A percentile compares a stretch with the other conserved stretches of the same genome.
Conservation (phyloP, 2,797 vertebrate genomes). For the Schizopygopsis pylzovi region DNA sequence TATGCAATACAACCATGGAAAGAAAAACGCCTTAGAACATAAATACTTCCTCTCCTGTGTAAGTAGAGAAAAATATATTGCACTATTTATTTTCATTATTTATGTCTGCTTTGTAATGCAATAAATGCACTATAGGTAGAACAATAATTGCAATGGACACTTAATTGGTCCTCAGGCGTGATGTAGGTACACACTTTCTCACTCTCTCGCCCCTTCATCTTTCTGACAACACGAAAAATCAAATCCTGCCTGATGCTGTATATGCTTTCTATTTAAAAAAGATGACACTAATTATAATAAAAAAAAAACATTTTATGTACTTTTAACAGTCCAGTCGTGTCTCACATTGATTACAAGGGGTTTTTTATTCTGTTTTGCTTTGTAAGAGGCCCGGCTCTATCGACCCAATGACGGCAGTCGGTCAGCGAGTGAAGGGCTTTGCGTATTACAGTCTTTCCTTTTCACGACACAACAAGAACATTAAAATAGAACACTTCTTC, state of each 20-base stretch:
- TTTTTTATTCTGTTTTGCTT: conserved; percentile 19
- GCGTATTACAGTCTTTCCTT: too few species aligned
- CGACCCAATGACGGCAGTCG: too few species aligned
- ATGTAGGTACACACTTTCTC: conserved; percentile 65
- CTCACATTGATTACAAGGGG: not conserved
- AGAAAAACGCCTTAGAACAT: conserved; percentile 81
- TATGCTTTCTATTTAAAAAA: conserved; percentile 84
- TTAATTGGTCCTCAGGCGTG: conserved; percentile 76
- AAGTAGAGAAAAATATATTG: conserved; percentile 73
- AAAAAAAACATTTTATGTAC: conserved; percentile 84
- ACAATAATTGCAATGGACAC: conserved; percentile 74
- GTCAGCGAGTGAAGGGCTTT: too few species aligned
- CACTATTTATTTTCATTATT: conserved; percentile 76
- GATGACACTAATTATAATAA: conserved; percentile 79
- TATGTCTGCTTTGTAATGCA: conserved; percentile 85
- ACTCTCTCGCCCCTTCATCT: conserved; percentile 68
- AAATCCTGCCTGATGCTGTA: conserved; percentile 81
- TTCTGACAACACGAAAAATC: conserved; percentile 74
- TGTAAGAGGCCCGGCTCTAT: too few species aligned
- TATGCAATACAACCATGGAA: conserved; percentile 84
- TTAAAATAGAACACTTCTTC: too few species aligned
- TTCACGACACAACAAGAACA: too few species aligned
- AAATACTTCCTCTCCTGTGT: conserved; percentile 82
- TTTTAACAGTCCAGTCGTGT: conserved; percentile 73
- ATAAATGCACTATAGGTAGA: conserved; percentile 84